Evolutionary conservation across 2,888 invertebrate species (phyloP).

Genomic region (Alcis repandata): DNA sequence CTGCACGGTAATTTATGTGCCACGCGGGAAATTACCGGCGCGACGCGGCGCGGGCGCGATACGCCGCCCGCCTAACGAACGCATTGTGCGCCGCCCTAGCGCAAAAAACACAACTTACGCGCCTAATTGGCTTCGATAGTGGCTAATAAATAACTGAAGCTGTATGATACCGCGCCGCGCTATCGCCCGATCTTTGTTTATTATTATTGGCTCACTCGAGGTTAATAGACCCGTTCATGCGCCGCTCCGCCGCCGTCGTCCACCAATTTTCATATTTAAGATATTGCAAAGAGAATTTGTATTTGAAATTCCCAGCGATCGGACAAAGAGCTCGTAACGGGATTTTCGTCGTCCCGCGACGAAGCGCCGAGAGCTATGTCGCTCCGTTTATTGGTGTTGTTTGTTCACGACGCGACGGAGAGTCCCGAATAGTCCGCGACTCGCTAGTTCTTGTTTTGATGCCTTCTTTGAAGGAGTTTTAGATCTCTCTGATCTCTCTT

Average conservation of each 20-base stretch:
- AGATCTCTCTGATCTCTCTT: conserved; percentile 28
- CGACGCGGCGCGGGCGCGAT: conserved; percentile 37
- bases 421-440: conserved; percentile 12
- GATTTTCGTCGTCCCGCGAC: conserved; percentile 24
- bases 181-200: conserved; percentile 45
- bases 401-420: conserved; percentile 27
- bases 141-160: conserved; percentile 42
- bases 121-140: conserved; percentile 50
- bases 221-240: conserved; percentile 13
- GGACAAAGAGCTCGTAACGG: conserved; percentile 35
- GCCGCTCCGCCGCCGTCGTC: conserved; percentile 9
- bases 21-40: conserved; percentile 69
- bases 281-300: conserved; percentile 1
- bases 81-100: conserved; percentile 43
- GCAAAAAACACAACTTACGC: conserved; percentile 41
- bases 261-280: conserved; percentile 27
- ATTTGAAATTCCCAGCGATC: conserved; percentile 35
- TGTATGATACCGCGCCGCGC: conserved; percentile 29
- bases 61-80: conserved; percentile 42
- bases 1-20: conserved; percentile 68
- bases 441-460: conserved; percentile 28
- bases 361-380: conserved; percentile 34
- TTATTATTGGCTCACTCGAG: conserved; percentile 41
- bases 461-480: conserved; percentile 12
- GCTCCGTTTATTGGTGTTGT: conserved; percentile 41